Base-by-base conservation (phyloP, 2,797 vertebrate species). In the Neopelma chrysocephalum region DNA sequence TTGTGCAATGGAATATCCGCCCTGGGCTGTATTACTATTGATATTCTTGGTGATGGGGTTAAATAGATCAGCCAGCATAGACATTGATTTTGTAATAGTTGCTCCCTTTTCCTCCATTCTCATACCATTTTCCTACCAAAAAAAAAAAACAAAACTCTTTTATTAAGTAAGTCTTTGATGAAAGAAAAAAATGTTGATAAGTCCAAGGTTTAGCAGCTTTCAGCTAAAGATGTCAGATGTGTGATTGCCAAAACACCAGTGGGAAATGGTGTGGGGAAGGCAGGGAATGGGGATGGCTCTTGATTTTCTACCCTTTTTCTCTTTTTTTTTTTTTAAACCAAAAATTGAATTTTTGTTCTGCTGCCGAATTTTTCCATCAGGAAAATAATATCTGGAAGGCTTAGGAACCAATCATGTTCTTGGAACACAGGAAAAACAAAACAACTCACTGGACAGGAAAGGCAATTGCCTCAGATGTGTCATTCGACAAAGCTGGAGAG, bases 71-170 rank as follows among this genome's bases (percentile, higher is more conserved):
- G 13, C 1, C 57, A 51, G 18, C 16, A 43, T 10, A 26, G 45
- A 20, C 15, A 57, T 0, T 7, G 60, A 38, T n/a, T 26, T 71
- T 26, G 31, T 16, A 47, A 20, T 6, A 54, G 38, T 29, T 82
- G 62, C 60, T 89, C 34, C 62, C 20, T 22, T 40, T 12, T 22
- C 32, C 19, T 57, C 31, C 13, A 5, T 2, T 25, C 50, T 79
- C 48, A 11, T 0, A 5, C 19, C n/a, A n/a, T 40, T n/a, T 53
- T 54, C 19, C 11, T 36, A 27, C 0, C 1, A 61, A 77, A 84
- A 60, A 60, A 45, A 66, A 72, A 85, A 61, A 57, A 40, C 12
- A 2, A 15, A 18, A 32, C 3, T 27, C 81, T 87, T n/a, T 56
- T 36, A 68, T 62, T 47, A 66, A 65, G 18, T 42, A 69, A 78